These are phyloP conservation scores for Archocentrus centrarchus DNA, from an alignment of 2,113 vertebrate species.

Conservation along the genomic window DNA sequence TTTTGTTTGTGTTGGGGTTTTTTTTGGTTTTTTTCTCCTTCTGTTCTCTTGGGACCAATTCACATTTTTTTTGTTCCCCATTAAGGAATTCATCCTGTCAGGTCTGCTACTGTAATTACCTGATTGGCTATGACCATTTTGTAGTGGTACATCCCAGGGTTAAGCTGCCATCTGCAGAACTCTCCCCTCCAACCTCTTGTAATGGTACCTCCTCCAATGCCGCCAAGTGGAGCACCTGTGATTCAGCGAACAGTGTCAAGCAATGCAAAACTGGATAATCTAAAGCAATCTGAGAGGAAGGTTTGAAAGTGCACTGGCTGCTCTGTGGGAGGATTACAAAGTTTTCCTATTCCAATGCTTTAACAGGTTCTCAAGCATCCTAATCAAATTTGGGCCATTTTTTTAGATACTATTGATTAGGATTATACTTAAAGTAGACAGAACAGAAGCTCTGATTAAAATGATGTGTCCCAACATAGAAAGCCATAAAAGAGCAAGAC, in stretches of 20 bases:
- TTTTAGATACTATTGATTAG: background rate
- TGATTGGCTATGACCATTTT: constrained; percentile 89
- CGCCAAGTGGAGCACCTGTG: constrained; percentile 92
- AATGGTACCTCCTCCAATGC: constrained; percentile 95
- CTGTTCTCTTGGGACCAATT: background rate
- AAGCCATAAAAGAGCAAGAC: background rate
- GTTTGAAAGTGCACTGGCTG: background rate
- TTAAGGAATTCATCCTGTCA: background rate
- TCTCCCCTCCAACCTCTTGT: constrained; percentile 95
- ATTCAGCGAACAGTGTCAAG: background rate
- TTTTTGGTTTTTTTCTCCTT: no score
- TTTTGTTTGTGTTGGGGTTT: no score
- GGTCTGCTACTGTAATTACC: constrained; percentile 70
- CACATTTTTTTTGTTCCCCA: background rate
- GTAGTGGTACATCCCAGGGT: constrained; percentile 94
- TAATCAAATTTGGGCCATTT: background rate
- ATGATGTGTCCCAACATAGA: background rate
- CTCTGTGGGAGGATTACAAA: background rate
- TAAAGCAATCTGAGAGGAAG: background rate
- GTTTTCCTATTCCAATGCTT: background rate
- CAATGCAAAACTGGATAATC: background rate
- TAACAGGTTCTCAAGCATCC: background rate
- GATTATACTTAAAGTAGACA: background rate
- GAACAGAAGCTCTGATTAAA: background rate
- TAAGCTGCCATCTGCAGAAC: constrained; percentile 97